A percentile compares a stretch with the other conserved stretches of the same genome.
phyloP scores from a whole-genome alignment of 2,113 vertebrate species.

The Nettapus auritus region DNA sequence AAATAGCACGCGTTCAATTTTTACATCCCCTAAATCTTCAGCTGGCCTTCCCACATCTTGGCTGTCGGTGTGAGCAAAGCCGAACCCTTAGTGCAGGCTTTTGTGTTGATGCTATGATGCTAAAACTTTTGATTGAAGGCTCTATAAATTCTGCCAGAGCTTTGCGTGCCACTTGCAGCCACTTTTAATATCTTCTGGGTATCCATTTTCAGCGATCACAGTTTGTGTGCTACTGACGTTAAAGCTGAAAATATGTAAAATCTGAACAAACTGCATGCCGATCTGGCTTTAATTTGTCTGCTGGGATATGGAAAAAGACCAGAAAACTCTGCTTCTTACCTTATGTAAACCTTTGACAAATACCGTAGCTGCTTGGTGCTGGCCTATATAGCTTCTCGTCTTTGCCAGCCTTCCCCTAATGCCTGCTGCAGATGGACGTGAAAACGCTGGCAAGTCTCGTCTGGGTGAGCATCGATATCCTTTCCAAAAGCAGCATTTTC shows the following conservation, averaged over 20 bases:
- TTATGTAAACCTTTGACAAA: neutral
- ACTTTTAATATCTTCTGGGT: neutral
- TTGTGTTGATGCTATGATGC: neutral
- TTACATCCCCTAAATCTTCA: neutral
- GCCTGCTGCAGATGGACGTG: conserved; percentile 13
- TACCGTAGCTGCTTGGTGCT: neutral
- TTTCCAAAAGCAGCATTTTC: neutral
- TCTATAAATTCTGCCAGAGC: accelerated
- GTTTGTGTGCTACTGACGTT: neutral
- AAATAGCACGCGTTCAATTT: accelerated
- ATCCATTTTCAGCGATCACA: neutral
- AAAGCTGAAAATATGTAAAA: neutral
- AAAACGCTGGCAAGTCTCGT: neutral
- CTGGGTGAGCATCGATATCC: neutral
- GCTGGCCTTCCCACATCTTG: neutral
- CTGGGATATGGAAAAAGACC: neutral
- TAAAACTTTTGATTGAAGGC: neutral
- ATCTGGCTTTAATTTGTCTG: neutral
- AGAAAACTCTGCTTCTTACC: neutral
- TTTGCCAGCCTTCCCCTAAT: neutral
- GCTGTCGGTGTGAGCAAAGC: neutral
- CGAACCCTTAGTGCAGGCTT: neutral
- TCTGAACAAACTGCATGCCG: neutral
- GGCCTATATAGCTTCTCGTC: neutral
- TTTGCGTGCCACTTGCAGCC: neutral